A percentile compares a stretch with the other conserved stretches of the same genome.
Conservation (phyloP, 92 coral and sea anemone genomes). For the Porites divaricata region DNA sequence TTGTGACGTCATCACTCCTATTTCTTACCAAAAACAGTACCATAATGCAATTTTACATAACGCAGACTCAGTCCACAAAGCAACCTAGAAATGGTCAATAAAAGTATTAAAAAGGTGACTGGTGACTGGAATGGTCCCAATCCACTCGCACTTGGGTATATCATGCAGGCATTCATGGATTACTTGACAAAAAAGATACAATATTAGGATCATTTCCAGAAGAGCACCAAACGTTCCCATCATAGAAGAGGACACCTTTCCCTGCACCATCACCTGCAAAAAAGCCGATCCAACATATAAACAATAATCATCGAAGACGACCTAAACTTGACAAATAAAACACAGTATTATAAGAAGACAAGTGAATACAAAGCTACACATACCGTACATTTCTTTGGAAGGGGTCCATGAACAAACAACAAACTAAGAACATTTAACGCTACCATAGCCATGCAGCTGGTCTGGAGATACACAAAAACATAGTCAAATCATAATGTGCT, state of each 20-base stretch:
- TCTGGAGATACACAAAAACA: constrained; percentile 55
- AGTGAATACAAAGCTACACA: not conserved
- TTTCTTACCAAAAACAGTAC: too few species aligned
- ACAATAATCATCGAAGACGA: not conserved
- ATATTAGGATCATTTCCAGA: constrained; percentile 89
- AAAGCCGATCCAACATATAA: not conserved
- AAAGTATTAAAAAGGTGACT: too few species aligned
- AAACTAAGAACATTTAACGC: constrained; percentile 92
- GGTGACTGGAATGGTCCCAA: too few species aligned
- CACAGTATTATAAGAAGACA: too few species aligned
- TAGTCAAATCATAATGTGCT: not conserved
- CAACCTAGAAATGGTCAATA: too few species aligned
- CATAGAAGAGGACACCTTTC: constrained; percentile 95
- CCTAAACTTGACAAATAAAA: not conserved
- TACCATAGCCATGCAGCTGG: constrained; percentile 99
- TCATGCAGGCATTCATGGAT: not conserved
- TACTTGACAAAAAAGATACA: constrained; percentile 76
- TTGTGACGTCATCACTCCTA: too few species aligned
- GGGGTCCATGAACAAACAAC: constrained; percentile 88
- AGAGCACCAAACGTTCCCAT: constrained; percentile 99
- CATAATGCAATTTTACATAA: too few species aligned
- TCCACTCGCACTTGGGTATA: too few species aligned
- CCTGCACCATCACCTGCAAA: constrained; percentile 84
- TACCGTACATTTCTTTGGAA: constrained; percentile 92
- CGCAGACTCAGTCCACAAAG: too few species aligned